Evolutionary conservation across 2,888 invertebrate species (phyloP).

Genomic region (Platycheirus albimanus): DNA sequence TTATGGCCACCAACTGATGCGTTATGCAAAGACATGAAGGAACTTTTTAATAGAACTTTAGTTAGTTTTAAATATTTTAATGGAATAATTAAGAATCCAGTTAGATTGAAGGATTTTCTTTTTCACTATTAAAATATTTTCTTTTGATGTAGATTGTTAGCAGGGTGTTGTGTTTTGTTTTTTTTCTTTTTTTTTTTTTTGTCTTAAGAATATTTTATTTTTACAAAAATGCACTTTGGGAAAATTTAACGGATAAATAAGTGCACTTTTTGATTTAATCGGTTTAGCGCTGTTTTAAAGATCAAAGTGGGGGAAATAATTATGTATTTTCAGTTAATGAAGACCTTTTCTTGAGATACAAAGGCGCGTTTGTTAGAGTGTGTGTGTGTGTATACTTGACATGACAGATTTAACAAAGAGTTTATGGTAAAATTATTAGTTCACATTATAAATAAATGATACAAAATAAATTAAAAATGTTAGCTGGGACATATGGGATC

Average conservation of each 20-base stretch:
- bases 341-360: no score
- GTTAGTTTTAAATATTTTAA: constrained; percentile 73
- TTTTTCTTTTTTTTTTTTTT: neutral
- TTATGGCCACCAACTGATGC: constrained; percentile 53
- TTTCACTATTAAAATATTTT: constrained; percentile 36
- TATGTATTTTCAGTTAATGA: no score
- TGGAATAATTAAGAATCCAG: constrained; percentile 72
- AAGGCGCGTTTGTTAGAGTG: no score
- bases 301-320: no score
- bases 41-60: constrained; percentile 72
- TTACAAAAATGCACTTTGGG: constrained; percentile 8
- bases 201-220: neutral
- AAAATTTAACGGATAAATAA: constrained; percentile 10
- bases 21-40: constrained; percentile 61
- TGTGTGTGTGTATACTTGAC: no score
- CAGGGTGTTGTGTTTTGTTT: neutral
- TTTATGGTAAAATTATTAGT: no score
- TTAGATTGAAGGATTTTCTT: constrained; percentile 59
- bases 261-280: no score
- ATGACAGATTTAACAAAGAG: no score
- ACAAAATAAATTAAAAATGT: no score
- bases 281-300: no score
- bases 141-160: constrained; percentile 15
- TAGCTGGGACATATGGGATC: no score
- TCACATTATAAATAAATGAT: no score